Evolutionary conservation across 2,113 vertebrate species (phyloP), one percentile per base, ranked within the genome.

Genomic region (Tringa solitaria): DNA sequence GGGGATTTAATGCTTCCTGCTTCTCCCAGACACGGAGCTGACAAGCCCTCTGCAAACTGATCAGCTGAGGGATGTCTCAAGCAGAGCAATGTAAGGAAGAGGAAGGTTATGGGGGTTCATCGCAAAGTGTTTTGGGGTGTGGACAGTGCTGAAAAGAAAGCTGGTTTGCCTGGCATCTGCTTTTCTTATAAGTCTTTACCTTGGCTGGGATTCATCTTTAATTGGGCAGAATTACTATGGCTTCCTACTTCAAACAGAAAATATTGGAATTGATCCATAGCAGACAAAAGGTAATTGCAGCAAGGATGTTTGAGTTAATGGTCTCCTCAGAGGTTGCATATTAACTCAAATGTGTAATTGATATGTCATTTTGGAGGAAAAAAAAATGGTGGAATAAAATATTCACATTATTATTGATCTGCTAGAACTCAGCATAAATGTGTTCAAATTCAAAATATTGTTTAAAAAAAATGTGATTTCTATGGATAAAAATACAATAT

Each of bases 111-210:
- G 4, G 33, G 30, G 26, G 14, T 60, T 46, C 18, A 32, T 4
- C 0, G 0, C 54, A 30, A 77, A 64, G 12, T 8, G 4, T 14
- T 65, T 74, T 70, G 45, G 17, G 26, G 8, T 32, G 28, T 60
- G 26, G 33, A 46, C 3, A 57, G 30, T 21, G 48, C 11, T 6
- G 50, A 75, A 72, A 61, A 32, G 12, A 78, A 67, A 45, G 6
- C 8, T 17, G 17, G 2, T 57, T 77, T 84, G 56, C 35, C 65
- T 83, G 35, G 39, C 23, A 39, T 45, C 57, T 56, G 20, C 43
- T 83, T 78, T 76, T 72, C 53, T 82, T 60, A 33, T 41, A 82
- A 54, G 51, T 51, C 18, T 60, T 90, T 75, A 41, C 30, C 65
- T 91, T 85, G 78, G 28, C 56, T 67, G 32, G 1, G 4, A 60